phyloP scores from a whole-genome alignment of 2,113 vertebrate species.

The Tupaia tana region DNA sequence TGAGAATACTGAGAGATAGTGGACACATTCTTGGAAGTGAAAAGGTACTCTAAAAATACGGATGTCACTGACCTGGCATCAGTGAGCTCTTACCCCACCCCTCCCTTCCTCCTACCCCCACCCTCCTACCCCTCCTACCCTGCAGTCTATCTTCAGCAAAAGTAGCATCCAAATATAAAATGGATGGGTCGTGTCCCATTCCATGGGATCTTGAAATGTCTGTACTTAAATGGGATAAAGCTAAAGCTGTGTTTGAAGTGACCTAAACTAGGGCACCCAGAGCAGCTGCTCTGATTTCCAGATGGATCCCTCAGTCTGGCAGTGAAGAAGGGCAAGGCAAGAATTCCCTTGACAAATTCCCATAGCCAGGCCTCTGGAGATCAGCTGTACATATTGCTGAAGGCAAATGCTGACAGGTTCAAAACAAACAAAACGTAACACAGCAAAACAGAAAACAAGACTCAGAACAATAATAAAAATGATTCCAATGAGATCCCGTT shows the following conservation, averaged over 20 bases:
- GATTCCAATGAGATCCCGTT: background rate
- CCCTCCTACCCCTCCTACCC: background rate
- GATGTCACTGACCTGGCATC: conserved; percentile 59
- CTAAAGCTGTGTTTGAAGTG: conserved; percentile 66
- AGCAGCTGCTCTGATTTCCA: conserved; percentile 75
- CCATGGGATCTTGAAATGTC: conserved; percentile 77
- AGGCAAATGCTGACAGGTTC: background rate
- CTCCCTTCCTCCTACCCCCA: background rate
- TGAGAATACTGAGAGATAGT: background rate
- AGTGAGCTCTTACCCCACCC: background rate
- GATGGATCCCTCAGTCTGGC: conserved; percentile 16
- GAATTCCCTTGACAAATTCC: conserved; percentile 50
- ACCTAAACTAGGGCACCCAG: conserved; percentile 69
- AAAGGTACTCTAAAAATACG: conserved; percentile 76
- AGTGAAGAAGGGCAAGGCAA: conserved; percentile 9
- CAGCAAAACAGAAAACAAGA: background rate
- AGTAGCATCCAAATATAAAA: conserved; percentile 77
- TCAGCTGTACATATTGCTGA: background rate
- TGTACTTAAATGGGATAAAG: conserved; percentile 73
- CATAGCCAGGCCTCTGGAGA: conserved; percentile 32
- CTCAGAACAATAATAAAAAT: background rate
- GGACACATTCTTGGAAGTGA: conserved; percentile 66
- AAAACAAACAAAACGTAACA: conserved; percentile 29
- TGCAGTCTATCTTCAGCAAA: conserved; percentile 69
- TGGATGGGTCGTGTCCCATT: conserved; percentile 74